Conservation (phyloP, 2,888 invertebrate genomes). For the Incurvaria masculella region DNA sequence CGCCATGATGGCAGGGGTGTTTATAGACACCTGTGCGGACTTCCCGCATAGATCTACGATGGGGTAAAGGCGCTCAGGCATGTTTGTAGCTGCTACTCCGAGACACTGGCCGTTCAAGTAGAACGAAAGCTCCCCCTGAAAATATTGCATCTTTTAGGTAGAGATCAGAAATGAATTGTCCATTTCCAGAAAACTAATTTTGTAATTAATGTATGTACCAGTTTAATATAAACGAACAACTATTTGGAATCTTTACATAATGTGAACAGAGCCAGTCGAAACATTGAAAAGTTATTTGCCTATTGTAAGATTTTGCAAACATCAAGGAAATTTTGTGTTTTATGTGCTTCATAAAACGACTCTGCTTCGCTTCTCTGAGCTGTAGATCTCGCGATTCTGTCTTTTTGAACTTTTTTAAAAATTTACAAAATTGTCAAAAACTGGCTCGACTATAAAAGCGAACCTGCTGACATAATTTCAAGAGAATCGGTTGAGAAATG, state of each 20-base stretch:
- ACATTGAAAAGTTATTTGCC: too few relatives aligned
- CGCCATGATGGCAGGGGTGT: slow-evolving; percentile 8
- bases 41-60: slow-evolving; percentile 95
- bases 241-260: neutral
- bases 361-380: too few relatives aligned
- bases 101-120: slow-evolving; percentile 87
- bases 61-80: slow-evolving; percentile 80
- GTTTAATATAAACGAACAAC: slow-evolving; percentile 1
- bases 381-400: too few relatives aligned
- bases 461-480: too few relatives aligned
- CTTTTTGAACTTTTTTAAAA: too few relatives aligned
- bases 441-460: too few relatives aligned
- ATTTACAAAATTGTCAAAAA: too few relatives aligned
- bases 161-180: slow-evolving; percentile 1
- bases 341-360: too few relatives aligned
- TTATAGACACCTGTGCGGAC: slow-evolving; percentile 82
- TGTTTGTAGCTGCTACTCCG: slow-evolving; percentile 77
- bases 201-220: neutral
- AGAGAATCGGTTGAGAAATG: too few relatives aligned
- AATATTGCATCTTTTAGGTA: neutral
- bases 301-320: too few relatives aligned
- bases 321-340: too few relatives aligned
- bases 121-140: slow-evolving; percentile 77
- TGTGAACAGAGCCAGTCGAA: too few relatives aligned
- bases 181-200: slow-evolving; percentile 8